Evolutionary conservation across 2,113 vertebrate species (phyloP).

Genomic region (Climacteris rufus): DNA sequence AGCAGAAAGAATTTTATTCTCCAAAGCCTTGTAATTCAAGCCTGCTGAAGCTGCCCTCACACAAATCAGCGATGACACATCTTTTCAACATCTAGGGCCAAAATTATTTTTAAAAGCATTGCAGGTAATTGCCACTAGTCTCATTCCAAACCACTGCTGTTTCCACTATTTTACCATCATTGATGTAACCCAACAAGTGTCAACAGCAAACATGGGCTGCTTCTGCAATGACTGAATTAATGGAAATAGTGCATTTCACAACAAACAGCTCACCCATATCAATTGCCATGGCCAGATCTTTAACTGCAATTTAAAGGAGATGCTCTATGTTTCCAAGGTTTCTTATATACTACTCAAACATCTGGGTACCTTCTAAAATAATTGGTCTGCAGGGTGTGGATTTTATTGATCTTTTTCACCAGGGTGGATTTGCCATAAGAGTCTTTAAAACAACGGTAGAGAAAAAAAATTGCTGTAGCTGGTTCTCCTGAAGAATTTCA

Average conservation of each 20-base stretch:
- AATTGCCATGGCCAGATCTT: not conserved
- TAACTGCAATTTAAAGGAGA: not conserved
- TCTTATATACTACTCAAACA: not conserved
- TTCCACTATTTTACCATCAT: constrained; percentile 28
- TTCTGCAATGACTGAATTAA: not conserved
- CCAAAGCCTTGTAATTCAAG: constrained; percentile 24
- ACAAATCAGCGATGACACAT: constrained; percentile 23
- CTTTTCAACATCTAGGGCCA: constrained; percentile 45
- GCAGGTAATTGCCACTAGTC: constrained; percentile 49
- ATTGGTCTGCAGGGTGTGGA: not conserved
- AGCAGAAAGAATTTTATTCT: not conserved
- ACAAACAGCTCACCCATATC: not conserved
- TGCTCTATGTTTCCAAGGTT: not conserved
- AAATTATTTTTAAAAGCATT: constrained; percentile 48
- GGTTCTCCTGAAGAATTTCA: constrained; percentile 14
- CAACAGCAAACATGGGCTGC: not conserved
- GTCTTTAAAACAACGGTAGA: not conserved
- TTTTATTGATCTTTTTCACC: not conserved
- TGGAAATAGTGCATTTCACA: not conserved
- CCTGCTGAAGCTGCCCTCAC: constrained; percentile 11
- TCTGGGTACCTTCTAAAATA: not conserved
- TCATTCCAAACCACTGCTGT: constrained; percentile 41
- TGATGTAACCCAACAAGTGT: constrained; percentile 1
- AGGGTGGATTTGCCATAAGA: not conserved
- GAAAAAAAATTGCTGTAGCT: not conserved